phyloP scores from a whole-genome alignment of 2,888 invertebrate species.

The Itoplectis maculator region DNA sequence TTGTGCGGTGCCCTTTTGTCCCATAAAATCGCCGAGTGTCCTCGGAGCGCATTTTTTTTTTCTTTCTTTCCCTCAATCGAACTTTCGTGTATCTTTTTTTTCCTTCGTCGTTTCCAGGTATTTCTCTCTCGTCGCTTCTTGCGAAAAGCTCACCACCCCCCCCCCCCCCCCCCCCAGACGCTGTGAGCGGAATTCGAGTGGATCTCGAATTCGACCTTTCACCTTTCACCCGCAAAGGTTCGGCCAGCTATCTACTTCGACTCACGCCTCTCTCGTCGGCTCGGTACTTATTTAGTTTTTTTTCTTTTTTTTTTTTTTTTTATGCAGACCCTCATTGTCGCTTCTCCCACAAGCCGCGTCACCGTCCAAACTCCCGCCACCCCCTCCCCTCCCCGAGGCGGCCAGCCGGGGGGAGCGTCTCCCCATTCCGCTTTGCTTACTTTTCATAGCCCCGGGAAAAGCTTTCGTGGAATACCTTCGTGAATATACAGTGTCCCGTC shows the following conservation, averaged over 20 bases:
- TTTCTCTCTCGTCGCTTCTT: conserved; percentile 24
- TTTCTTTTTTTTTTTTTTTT: conserved; percentile 49
- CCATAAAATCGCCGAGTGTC: not conserved
- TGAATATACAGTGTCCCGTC: conserved; percentile 58
- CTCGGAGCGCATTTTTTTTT: not conserved
- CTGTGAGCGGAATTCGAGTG: conserved; percentile 40
- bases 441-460: conserved; percentile 56
- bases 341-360: conserved; percentile 50
- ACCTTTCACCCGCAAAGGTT: conserved; percentile 47
- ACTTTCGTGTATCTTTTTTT: not conserved
- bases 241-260: conserved; percentile 11
- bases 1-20: not conserved
- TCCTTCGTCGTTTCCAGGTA: conserved; percentile 16
- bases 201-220: conserved; percentile 56
- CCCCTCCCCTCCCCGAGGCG: too few species aligned
- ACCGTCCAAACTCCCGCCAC: conserved; percentile 39
- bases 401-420: conserved; percentile 45
- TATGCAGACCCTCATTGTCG: conserved; percentile 52
- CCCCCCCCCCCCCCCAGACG: too few species aligned
- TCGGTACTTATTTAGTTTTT: conserved; percentile 23
- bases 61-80: not conserved
- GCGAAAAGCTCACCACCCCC: too few species aligned
- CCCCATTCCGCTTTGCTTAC: conserved; percentile 62
- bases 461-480: conserved; percentile 47
- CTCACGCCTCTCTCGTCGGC: conserved; percentile 51